Evolutionary conservation across 2,888 invertebrate species (phyloP), one percentile per base, ranked within the genome.

Genomic region (Pachydiplax longipennis): DNA sequence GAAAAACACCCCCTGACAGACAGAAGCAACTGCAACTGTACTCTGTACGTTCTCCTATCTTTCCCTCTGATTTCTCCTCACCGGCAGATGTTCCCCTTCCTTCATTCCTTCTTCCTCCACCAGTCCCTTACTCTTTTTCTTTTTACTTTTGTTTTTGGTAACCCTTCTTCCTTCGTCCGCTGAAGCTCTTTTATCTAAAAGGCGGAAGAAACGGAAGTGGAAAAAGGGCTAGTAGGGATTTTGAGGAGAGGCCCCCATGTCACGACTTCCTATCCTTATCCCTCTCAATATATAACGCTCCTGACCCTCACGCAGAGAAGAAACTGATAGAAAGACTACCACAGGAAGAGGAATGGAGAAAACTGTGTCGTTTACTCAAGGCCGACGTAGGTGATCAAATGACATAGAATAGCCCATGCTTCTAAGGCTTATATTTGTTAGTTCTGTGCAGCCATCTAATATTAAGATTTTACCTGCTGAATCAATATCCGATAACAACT

Each of bases 11-110:
- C 13, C 22, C n/a, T 87, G 87, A 87, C 15, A n/a, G 87, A 87
- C 87, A 61, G 87, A 37, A 37, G 65, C 87, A 87, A 87, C 87
- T 87, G 87, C 87, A 87, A 61, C 61, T 87, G 61, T n/a, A 13
- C 87, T 61, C 87, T 48, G 12, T 25, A 65, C 8, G 61, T 61
- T 22, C 87, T 22, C 10, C 37, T 18, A 53, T 18, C 61, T 22
- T 61, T 37, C 31, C 25, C 25, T 82, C 58, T 44, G n/a, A 15
- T 61, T 37, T 37, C 61, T 65, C 61, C 22, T 37, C 61, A n/a
- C 61, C 22, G 4, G 37, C 61, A n/a, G 2, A 61, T 0, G 61
- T 13, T 13, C 2, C 12, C 18, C 80, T 15, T 53, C 48, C n/a
- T 48, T 25, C 48, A 22, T 83, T 12, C 58, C 31, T 10, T 37